phyloP scores from a whole-genome alignment of 2,797 vertebrate species.

The Pipistrellus pygmaeus region DNA sequence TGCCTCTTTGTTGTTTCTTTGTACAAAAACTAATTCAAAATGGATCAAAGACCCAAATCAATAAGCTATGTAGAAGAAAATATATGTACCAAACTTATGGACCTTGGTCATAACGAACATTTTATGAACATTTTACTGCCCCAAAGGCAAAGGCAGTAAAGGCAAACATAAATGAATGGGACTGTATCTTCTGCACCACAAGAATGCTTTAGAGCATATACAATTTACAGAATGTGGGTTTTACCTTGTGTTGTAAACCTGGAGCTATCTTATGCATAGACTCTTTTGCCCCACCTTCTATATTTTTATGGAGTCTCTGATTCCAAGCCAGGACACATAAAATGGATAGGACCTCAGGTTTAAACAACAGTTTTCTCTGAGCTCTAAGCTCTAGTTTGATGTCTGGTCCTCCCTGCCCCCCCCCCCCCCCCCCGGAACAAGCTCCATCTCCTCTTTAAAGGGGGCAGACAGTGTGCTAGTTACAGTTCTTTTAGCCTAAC shows the following conservation, averaged over 20 bases:
- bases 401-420: neutral
- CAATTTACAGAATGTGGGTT: neutral
- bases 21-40: too few relatives aligned
- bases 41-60: too few relatives aligned
- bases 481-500: neutral
- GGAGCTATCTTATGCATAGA: neutral
- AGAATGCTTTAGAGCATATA: neutral
- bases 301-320: neutral
- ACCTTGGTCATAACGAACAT: too few relatives aligned
- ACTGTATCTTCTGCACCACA: too few relatives aligned
- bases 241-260: conserved; percentile 8
- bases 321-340: neutral
- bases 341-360: neutral
- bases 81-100: too few relatives aligned
- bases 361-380: neutral
- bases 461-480: accelerated
- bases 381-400: neutral
- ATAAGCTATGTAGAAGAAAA: too few relatives aligned
- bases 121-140: too few relatives aligned
- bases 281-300: neutral
- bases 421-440: neutral
- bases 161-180: too few relatives aligned
- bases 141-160: too few relatives aligned
- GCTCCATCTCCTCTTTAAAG: neutral
- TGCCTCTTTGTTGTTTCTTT: too few relatives aligned